phyloP scores from a whole-genome alignment of 2,113 vertebrate genomes.

The Bambusicola thoracicus region DNA sequence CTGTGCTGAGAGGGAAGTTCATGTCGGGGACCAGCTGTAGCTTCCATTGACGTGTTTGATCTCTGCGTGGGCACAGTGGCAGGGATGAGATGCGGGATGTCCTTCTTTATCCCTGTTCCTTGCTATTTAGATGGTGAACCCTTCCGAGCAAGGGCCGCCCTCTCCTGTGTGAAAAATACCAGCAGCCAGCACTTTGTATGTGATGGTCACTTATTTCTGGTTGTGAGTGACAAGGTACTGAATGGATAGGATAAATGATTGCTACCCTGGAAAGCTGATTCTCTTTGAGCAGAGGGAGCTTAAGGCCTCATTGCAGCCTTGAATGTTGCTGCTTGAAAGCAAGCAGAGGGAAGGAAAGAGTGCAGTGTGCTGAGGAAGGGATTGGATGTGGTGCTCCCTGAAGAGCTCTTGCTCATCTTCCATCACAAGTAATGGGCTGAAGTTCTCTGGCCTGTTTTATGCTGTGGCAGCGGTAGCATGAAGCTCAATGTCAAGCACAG shows the following conservation, averaged over 20 bases:
- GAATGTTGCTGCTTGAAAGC: neutral
- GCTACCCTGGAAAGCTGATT: neutral
- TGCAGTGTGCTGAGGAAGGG: neutral
- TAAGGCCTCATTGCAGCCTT: neutral
- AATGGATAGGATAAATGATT: neutral
- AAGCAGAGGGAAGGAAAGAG: neutral
- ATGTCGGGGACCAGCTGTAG: neutral
- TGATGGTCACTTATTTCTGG: neutral
- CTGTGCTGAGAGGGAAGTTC: neutral
- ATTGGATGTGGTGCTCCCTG: neutral
- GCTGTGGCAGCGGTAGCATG: neutral
- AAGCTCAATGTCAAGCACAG: neutral
- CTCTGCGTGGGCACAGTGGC: no score
- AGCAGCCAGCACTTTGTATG: neutral
- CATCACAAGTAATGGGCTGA: neutral
- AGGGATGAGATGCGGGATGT: neutral
- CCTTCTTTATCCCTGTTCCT: neutral
- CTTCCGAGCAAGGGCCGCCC: neutral
- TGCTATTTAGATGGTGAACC: neutral
- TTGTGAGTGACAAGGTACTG: neutral
- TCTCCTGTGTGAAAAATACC: fast-evolving
- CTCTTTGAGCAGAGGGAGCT: neutral
- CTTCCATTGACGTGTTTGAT: fast-evolving
- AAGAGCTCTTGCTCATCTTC: neutral
- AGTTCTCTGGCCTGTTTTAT: neutral